Evolutionary conservation across 1,140 invertebrate genomes (phyloP), one percentile per base, ranked within the genome.

Genomic region (Oedothorax gibbosus): DNA sequence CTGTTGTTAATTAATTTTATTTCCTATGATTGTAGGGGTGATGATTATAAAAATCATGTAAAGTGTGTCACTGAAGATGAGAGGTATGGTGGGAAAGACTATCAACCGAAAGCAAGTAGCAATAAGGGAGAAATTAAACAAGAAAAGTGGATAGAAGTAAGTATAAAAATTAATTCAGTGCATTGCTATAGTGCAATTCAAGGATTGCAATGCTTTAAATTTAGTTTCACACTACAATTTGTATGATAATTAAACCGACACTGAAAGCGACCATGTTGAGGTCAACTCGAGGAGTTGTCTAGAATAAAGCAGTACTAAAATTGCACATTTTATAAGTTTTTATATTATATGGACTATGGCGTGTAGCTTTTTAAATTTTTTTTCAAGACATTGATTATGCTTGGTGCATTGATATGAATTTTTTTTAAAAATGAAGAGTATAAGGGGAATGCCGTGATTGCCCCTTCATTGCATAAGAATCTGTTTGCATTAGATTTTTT

Each of bases 41-140:
- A 97, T 86, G 94, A 95, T 57, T 98, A 96, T 90, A 92, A 93
- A 35, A 90, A 90, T 5, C 97, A 99, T 89, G 96, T 91, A n/a
- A 96, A 97, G 91, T 99, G 97, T 90, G 93, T 98, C 62, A 94
- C 94, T 6, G 97, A 99, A 92, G 93, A 95, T 64, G 93, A 98
- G 90, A 94, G 96, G 87, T 99, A 98, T 89, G 94, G 95, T 53
- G 96, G 93, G 14, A 94, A 95, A 90, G 93, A 95, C 86, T 97
- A 94, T 90, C 92, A 93, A 81, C 91, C 93, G 35, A 96, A 96
- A 91, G 88, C 92, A 71, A 90, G 90, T 62, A 91, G 93, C 64
- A 96, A 97, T 88, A 97, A 98, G 91, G 96, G 96, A 49, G 96
- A 97, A 89, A 92, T 92, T 57, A 98, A 98, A 89, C 97, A 99